Evolutionary conservation across 2,113 vertebrate genomes (phyloP).

Genomic region (Strix aluco): DNA sequence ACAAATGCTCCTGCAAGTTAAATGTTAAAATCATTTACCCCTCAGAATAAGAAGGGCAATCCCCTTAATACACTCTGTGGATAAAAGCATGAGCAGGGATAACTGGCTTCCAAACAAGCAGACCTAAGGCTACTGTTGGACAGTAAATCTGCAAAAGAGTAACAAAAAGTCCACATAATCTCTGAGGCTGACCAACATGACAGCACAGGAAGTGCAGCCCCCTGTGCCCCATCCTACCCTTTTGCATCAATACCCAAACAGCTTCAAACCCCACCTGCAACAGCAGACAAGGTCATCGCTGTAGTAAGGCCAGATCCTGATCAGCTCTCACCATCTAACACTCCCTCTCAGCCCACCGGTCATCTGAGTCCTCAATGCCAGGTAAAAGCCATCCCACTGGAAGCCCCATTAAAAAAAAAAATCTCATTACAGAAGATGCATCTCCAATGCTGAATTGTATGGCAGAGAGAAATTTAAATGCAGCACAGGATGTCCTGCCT

Average conservation of each 20-base stretch:
- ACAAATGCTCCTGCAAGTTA: not conserved
- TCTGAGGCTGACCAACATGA: not conserved
- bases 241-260: not conserved
- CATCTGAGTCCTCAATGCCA: not conserved
- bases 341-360: not conserved
- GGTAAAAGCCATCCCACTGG: not conserved
- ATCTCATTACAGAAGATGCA: not conserved
- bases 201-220: not conserved
- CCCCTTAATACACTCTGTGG: not conserved
- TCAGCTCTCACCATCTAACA: not conserved
- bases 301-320: not conserved
- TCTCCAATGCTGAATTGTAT: not conserved
- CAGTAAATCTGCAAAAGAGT: not conserved
- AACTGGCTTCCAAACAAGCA: not conserved
- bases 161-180: not conserved
- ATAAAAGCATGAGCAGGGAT: rapidly evolving
- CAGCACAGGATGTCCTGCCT: not conserved
- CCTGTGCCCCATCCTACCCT: not conserved
- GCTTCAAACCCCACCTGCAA: not conserved
- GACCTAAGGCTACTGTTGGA: not conserved
- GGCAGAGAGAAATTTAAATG: not conserved
- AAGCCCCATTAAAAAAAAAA: not conserved
- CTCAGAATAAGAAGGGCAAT: not conserved
- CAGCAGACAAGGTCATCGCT: not conserved
- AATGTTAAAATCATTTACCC: not conserved